Evolutionary conservation across 2,888 invertebrate species (phyloP).

Genomic region (Nomada flava): DNA sequence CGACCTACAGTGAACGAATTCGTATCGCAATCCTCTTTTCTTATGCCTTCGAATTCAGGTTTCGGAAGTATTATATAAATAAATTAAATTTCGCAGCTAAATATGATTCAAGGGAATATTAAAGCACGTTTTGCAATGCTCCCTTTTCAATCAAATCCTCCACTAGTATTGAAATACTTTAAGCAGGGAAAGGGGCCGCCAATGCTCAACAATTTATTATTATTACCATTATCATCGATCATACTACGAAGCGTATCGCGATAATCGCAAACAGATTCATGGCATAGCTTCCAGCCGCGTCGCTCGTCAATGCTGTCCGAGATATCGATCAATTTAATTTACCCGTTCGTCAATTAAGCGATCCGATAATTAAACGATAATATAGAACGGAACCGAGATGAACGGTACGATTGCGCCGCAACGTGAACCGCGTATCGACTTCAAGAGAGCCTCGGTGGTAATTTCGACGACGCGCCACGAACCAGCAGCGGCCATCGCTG

Average conservation of each 20-base stretch:
- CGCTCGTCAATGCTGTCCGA: neutral
- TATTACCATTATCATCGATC: neutral
- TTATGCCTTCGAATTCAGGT: neutral
- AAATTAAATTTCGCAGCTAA: no score
- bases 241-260: neutral
- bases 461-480: conserved; percentile 45
- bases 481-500: neutral
- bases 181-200: no score
- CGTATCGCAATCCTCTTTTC: no score
- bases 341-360: conserved; percentile 39
- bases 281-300: neutral
- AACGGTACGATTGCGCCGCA: conserved; percentile 18
- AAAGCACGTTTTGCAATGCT: neutral
- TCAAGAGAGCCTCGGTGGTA: conserved; percentile 2
- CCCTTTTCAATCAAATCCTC: neutral
- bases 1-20: no score
- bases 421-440: neutral
- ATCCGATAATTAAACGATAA: conserved; percentile 42
- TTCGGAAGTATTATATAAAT: no score
- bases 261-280: neutral
- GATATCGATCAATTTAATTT: conserved; percentile 38
- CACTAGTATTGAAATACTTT: neutral
- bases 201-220: neutral
- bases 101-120: no score
- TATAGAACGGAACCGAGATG: conserved; percentile 13